Conservation (phyloP, 1,140 invertebrate genomes). For the Drosophila baimaii region DNA sequence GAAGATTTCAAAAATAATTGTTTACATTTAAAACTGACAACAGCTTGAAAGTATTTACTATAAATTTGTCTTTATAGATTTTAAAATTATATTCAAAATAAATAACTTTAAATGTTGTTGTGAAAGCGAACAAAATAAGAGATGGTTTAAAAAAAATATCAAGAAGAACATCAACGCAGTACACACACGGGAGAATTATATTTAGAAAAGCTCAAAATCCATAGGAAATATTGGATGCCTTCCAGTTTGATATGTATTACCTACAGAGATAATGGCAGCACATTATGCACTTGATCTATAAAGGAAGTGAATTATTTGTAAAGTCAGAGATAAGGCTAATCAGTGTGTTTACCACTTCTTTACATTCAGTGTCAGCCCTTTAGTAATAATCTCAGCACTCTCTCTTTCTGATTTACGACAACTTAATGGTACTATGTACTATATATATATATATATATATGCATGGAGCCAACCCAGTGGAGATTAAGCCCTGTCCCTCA, state of each 20-base stretch:
- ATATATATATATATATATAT: too few relatives aligned
- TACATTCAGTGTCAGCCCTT: conserved; percentile 5
- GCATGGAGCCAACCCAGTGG: background rate
- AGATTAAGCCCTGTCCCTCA: conserved; percentile 15
- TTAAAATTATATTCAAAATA: too few relatives aligned
- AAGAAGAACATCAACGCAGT: background rate
- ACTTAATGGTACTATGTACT: background rate
- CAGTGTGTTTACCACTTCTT: conserved; percentile 5
- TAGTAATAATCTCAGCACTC: background rate
- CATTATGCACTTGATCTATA: conserved; percentile 2
- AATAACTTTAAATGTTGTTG: too few relatives aligned
- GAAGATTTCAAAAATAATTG: background rate
- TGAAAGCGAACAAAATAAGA: background rate
- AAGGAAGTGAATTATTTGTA: background rate
- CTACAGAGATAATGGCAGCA: background rate
- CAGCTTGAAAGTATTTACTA: background rate
- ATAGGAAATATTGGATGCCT: conserved; percentile 15
- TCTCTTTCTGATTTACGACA: background rate
- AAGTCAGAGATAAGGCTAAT: conserved; percentile 17
- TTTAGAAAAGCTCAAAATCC: conserved; percentile 26
- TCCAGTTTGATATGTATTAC: conserved; percentile 28
- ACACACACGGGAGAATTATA: conserved; percentile 1
- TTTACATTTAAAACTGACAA: background rate
- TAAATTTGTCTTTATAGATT: too few relatives aligned
- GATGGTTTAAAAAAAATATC: background rate